Evolutionary conservation across 2,888 invertebrate genomes (phyloP).

Genomic region (Clistopyga incitator): DNA sequence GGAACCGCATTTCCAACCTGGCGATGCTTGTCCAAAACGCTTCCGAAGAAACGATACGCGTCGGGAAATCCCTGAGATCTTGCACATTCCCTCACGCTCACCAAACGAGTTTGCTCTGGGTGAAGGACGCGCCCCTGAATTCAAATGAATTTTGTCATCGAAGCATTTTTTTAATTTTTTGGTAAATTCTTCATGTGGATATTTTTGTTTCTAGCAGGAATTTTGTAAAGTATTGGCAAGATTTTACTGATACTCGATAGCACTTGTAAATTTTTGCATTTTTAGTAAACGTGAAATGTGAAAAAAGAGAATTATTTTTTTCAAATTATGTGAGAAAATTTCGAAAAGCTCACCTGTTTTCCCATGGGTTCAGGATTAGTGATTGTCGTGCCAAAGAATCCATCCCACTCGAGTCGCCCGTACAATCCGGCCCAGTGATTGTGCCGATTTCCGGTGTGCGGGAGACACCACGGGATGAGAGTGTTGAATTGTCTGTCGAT

Average conservation of each 20-base stretch:
- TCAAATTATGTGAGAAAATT: too few relatives aligned
- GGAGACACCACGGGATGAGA: constrained; percentile 94
- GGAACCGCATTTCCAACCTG: constrained; percentile 96
- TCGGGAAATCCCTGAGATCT: constrained; percentile 94
- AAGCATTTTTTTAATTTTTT: background rate
- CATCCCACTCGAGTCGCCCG: constrained; percentile 92
- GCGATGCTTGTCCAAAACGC: constrained; percentile 91
- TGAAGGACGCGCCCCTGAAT: constrained; percentile 91
- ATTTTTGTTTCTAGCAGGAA: too few relatives aligned
- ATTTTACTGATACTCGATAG: too few relatives aligned
- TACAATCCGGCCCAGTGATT: constrained; percentile 95
- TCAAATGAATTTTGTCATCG: background rate
- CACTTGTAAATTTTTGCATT: too few relatives aligned
- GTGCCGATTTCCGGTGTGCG: constrained; percentile 94
- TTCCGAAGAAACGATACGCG: constrained; percentile 90
- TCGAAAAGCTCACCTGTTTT: constrained; percentile 87
- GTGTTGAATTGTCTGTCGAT: constrained; percentile 92
- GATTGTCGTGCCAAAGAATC: constrained; percentile 93
- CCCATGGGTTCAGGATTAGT: constrained; percentile 96
- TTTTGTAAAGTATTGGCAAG: too few relatives aligned
- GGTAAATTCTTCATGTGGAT: too few relatives aligned
- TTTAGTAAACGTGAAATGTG: too few relatives aligned
- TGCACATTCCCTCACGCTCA: constrained; percentile 95
- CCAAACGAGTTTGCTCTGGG: constrained; percentile 91
- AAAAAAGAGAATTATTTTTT: too few relatives aligned